Evolutionary conservation across 2,888 invertebrate genomes (phyloP), one percentile per base, ranked within the genome.

Genomic region (Alloscopus bannaensis): DNA sequence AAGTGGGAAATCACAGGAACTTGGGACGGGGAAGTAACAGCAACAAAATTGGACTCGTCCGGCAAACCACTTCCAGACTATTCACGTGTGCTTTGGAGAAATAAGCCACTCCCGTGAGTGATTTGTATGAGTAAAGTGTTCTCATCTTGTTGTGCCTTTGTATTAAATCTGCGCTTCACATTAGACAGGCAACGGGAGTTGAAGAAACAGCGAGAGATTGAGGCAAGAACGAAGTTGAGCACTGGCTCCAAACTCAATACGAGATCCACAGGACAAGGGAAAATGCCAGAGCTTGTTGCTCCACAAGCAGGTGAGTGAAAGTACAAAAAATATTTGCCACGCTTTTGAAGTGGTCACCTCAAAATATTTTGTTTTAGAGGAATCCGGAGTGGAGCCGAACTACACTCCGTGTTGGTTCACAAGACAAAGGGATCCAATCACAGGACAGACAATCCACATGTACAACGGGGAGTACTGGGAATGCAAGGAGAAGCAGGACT

Each of bases 401-500:
- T 79, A 76, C 55, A 71, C 69, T n/a, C 96, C 98, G 28, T 88
- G 92, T 40, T 99, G 99, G 99, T 99, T 99, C 90, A 91, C 91
- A 85, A 94, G 95, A 88, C 91, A 93, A 87, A 92, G 93, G 87
- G 95, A 95, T 87, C 87, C 88, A 0, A 87, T 88, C 29, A 91
- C 91, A 11, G 91, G 90, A 20, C 92, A 90, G 81, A 91, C 92
- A 68, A 93, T 94, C 83, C 96, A 97, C 88, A 91, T 94, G 83
- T 98, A 93, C 90, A 94, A 92, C 86, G 93, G 94, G 85, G 92
- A 93, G 86, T 99, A 99, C 90, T 99, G 99, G 99, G 91, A 94
- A 80, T 92, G 93, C 89, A 99, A 99, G 90, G 91, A 91, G 84
- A 92, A 91, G 85, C 92, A 93, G 88, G 94, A 98, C 88, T 99